These are phyloP conservation scores for Aeoliscus strigatus DNA, from an alignment of 2,797 vertebrate genomes.

Conservation along the genomic window DNA sequence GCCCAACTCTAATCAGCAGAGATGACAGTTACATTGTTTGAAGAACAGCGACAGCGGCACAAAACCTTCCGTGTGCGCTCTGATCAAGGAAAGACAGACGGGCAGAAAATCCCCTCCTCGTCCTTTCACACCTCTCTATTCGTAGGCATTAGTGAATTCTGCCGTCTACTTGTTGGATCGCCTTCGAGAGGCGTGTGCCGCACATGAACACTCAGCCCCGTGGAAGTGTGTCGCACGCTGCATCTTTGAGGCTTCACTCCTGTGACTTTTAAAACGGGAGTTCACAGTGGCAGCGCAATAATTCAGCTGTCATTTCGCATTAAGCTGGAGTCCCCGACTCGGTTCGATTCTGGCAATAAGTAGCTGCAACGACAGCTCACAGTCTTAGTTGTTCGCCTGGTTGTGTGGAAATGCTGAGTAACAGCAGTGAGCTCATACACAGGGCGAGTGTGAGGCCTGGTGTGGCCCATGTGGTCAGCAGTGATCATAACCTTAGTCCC, in stretches of 20 bases:
- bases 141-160: slow-evolving; percentile 33
- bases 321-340: background rate
- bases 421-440: slow-evolving; percentile 50
- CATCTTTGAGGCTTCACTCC: no score
- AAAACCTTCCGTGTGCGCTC: background rate
- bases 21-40: background rate
- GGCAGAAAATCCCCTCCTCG: slow-evolving; percentile 5
- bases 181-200: slow-evolving; percentile 23
- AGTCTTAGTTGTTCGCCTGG: slow-evolving; percentile 7
- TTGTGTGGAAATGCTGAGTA: slow-evolving; percentile 60
- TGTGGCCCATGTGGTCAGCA: slow-evolving; percentile 47
- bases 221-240: no score
- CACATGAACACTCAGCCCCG: slow-evolving; percentile 22
- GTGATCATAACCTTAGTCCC: slow-evolving; percentile 46
- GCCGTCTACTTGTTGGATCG: slow-evolving; percentile 34
- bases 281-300: background rate
- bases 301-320: slow-evolving; percentile 4
- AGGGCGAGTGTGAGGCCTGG: slow-evolving; percentile 27
- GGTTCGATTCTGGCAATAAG: slow-evolving; percentile 9
- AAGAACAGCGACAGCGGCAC: background rate
- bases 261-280: background rate
- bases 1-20: background rate
- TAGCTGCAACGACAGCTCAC: slow-evolving; percentile 3
- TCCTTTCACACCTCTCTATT: slow-evolving; percentile 23
- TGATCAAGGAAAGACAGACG: slow-evolving; percentile 4